These are phyloP conservation scores for Cotesia typhae DNA, from an alignment of 1,140 invertebrate genomes.

Conservation along the genomic window DNA sequence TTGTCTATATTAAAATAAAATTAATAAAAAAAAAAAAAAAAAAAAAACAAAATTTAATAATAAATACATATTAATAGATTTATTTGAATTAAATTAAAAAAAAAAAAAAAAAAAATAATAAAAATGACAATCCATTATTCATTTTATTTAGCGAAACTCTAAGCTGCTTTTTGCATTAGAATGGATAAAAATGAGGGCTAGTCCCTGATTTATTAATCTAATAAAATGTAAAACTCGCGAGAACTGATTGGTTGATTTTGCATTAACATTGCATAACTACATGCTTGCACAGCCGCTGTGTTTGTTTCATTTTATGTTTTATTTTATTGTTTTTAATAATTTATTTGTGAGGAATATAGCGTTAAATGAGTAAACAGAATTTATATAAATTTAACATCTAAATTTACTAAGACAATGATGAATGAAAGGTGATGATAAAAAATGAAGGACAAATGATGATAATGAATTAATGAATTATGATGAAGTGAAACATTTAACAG, in stretches of 20 bases:
- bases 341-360: neutral
- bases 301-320: neutral
- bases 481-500: neutral
- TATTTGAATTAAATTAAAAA: too few relatives aligned
- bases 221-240: neutral
- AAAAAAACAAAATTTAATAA: neutral
- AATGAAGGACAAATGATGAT: conserved; percentile 2
- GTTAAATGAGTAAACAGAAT: neutral
- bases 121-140: neutral
- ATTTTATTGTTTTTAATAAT: too few relatives aligned
- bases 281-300: conserved; percentile 20
- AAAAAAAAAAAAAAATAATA: conserved; percentile 14
- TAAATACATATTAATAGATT: too few relatives aligned
- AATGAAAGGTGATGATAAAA: neutral
- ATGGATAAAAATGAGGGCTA: conserved; percentile 5
- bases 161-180: too few relatives aligned
- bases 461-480: neutral
- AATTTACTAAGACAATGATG: conserved; percentile 4
- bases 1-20: conserved; percentile 78
- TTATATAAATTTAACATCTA: conserved; percentile 14
- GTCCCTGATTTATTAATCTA: conserved; percentile 10
- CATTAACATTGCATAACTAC: conserved; percentile 24
- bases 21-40: conserved; percentile 19
- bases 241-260: conserved; percentile 4
- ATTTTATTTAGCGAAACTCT: too few relatives aligned